Percentiles rank a stretch among this genome's conserved stretches.
These are phyloP conservation scores for Cacatua alba DNA, from an alignment of 2,113 vertebrate genomes.

Conservation along the genomic window DNA sequence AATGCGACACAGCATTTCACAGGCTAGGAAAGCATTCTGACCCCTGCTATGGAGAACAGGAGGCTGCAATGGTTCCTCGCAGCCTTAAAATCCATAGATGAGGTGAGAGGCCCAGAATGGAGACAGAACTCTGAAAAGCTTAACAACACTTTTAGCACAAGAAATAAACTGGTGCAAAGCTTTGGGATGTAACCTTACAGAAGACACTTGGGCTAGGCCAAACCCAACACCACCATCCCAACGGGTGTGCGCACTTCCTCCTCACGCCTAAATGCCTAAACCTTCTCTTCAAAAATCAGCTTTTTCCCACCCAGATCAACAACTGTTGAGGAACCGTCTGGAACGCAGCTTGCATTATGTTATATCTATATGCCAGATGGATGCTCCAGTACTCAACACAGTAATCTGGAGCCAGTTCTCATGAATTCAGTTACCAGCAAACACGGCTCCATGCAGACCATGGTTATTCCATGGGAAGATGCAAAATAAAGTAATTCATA, in stretches of 20 bases:
- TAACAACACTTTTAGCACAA: neutral
- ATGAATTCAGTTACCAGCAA: neutral
- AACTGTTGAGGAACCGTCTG: neutral
- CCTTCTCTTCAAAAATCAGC: neutral
- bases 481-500: neutral
- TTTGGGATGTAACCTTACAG: neutral
- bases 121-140: neutral
- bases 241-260: neutral
- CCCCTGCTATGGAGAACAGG: too few relatives aligned
- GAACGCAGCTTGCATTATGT: fast-evolving
- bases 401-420: neutral
- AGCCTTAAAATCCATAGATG: neutral
- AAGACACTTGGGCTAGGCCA: neutral
- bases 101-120: neutral
- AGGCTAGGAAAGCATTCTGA: neutral
- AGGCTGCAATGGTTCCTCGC: neutral
- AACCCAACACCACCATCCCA: neutral
- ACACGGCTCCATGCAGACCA: neutral
- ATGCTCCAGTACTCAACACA: neutral
- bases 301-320: neutral
- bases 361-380: neutral
- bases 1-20: neutral
- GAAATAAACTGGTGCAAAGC: neutral
- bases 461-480: neutral
- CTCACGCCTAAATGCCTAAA: neutral